These are phyloP conservation scores for Drosophila willistoni DNA, from an alignment of 1,140 invertebrate species.

Conservation along the genomic window DNA sequence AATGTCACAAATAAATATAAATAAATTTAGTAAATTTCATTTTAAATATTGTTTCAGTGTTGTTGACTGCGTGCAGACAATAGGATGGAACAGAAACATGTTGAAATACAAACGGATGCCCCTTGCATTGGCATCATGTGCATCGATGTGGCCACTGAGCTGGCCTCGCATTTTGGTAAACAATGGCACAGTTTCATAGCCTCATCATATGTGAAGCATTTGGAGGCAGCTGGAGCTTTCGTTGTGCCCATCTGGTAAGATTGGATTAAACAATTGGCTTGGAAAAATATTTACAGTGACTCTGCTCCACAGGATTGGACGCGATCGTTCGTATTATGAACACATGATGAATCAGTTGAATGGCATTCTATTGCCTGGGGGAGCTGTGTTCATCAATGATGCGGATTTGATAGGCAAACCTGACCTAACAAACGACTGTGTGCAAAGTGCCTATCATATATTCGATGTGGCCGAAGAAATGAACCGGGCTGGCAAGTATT, in stretches of 20 bases:
- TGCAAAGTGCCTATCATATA: slow-evolving; percentile 86
- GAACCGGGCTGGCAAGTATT: slow-evolving; percentile 88
- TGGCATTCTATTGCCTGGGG: slow-evolving; percentile 91
- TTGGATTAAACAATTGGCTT: background rate
- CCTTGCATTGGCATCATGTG: slow-evolving; percentile 49
- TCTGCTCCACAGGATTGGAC: slow-evolving; percentile 60
- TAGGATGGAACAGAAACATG: background rate
- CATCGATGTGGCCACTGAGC: slow-evolving; percentile 38
- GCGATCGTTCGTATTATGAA: slow-evolving; percentile 56
- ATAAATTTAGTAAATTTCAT: no score
- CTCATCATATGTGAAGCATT: slow-evolving; percentile 35
- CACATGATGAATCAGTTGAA: slow-evolving; percentile 86
- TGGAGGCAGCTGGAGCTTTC: slow-evolving; percentile 49
- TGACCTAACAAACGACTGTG: slow-evolving; percentile 81
- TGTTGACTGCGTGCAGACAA: background rate
- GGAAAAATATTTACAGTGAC: background rate
- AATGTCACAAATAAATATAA: no score
- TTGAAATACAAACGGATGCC: background rate
- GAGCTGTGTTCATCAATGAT: slow-evolving; percentile 85
- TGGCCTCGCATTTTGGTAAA: slow-evolving; percentile 13
- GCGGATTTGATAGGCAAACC: slow-evolving; percentile 83
- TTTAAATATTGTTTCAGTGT: background rate
- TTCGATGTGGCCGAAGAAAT: slow-evolving; percentile 87
- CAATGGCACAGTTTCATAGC: slow-evolving; percentile 38
- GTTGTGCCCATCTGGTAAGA: slow-evolving; percentile 56